Conservation (phyloP, 2,888 invertebrate genomes). For the Mongoloraphidia duomilia region DNA sequence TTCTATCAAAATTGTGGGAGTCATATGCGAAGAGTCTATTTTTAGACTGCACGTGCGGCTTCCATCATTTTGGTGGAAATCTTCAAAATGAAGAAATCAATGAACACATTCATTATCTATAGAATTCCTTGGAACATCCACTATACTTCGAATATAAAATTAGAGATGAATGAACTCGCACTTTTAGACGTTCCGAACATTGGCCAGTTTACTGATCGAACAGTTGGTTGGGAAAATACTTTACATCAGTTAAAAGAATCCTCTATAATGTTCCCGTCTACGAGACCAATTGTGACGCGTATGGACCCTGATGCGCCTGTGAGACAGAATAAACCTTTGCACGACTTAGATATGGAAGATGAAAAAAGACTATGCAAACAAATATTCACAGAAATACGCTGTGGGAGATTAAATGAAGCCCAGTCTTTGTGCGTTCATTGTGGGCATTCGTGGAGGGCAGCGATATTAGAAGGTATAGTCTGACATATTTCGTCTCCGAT, state of each 20-base stretch:
- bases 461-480: slow-evolving; percentile 59
- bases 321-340: slow-evolving; percentile 61
- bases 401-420: slow-evolving; percentile 75
- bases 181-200: slow-evolving; percentile 29
- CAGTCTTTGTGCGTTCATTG: slow-evolving; percentile 68
- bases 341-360: slow-evolving; percentile 79
- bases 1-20: too few species aligned
- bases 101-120: too few species aligned
- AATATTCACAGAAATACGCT: slow-evolving; percentile 63
- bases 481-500: too few species aligned
- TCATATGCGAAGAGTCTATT: too few species aligned
- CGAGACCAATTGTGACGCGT: slow-evolving; percentile 44
- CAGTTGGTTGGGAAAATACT: slow-evolving; percentile 85
- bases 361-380: slow-evolving; percentile 43
- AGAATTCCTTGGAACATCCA: too few species aligned
- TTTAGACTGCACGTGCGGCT: too few species aligned
- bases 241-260: slow-evolving; percentile 55
- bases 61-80: too few species aligned
- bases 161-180: too few species aligned
- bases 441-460: slow-evolving; percentile 87
- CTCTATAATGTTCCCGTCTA: slow-evolving; percentile 41
- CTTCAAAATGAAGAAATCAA: too few species aligned
- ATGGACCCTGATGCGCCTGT: slow-evolving; percentile 85
- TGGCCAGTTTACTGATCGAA: slow-evolving; percentile 65
- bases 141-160: too few species aligned